These are phyloP conservation scores for Agonopterix subpropinquella DNA, from an alignment of 2,888 invertebrate species.

Conservation along the genomic window DNA sequence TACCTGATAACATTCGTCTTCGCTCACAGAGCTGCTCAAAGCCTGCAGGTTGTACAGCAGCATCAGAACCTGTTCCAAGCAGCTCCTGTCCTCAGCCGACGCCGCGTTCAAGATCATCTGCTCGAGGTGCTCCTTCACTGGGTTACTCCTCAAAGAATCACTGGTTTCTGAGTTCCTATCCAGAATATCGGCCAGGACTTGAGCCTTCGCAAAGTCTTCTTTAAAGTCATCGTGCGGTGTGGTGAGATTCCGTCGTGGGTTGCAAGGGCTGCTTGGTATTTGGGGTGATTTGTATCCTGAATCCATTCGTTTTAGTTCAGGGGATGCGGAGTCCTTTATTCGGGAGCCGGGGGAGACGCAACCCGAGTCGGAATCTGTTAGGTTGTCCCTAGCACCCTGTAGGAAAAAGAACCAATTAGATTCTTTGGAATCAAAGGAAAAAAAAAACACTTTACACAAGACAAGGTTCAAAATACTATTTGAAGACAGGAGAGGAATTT, in stretches of 20 bases:
- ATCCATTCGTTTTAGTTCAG: conserved; percentile 71
- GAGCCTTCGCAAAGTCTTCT: conserved; percentile 68
- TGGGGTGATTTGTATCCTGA: conserved; percentile 72
- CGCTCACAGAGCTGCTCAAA: conserved; percentile 70
- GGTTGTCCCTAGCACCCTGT: conserved; percentile 69
- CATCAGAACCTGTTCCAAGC: conserved; percentile 78
- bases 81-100: conserved; percentile 75
- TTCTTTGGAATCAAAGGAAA: too few relatives aligned
- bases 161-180: conserved; percentile 62
- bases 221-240: conserved; percentile 65
- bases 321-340: conserved; percentile 70
- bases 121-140: conserved; percentile 67
- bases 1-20: conserved; percentile 74
- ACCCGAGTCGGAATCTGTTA: conserved; percentile 72
- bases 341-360: conserved; percentile 73
- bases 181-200: conserved; percentile 60
- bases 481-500: too few relatives aligned
- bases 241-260: conserved; percentile 48
- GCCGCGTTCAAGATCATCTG: conserved; percentile 69
- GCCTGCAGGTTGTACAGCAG: conserved; percentile 78
- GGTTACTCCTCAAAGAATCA: conserved; percentile 63
- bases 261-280: conserved; percentile 61
- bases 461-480: too few relatives aligned
- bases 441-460: too few relatives aligned
- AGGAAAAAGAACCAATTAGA: conserved; percentile 15